Base-by-base conservation (phyloP, 2,797 vertebrate genomes). In the Acropternis orthonyx region DNA sequence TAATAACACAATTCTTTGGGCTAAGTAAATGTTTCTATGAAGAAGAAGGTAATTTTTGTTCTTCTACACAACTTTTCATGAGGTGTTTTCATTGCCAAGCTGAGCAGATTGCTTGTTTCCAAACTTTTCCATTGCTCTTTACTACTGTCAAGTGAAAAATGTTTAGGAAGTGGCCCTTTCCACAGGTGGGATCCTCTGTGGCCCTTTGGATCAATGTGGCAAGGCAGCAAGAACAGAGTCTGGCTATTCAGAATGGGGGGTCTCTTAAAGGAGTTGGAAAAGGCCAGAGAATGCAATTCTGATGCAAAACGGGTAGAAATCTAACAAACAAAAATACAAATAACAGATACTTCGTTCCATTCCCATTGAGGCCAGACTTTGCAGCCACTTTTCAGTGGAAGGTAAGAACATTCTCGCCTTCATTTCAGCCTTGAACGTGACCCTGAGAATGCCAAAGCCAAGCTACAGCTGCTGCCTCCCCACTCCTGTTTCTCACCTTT, bases 181-280 rank as follows among this genome's bases (percentile, higher is more conserved):
- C 71, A 56, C 75, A 86, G 80, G 83, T 80, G 84, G 65, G 68
- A 85, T 72, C 73, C 71, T 95, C 92, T 85, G 93, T 94, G 95
- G 86, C 43, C 27, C 67, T 71, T 44, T 68, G 83, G 95, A 85
- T 78, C 63, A 74, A 48, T 48, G 66, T 61, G 43, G 44, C 48
- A 76, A 67, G 87, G 52, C 43, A 82, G 52, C 54, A 77, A 58
- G 72, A 73, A 73, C 17, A 36, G 41, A 16, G 56, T 16, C 36
- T 20, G 7, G 49, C 49, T 37, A 56, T 26, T 84, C 89, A 89
- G 90, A 90, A 74, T 51, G 12, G 10, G 13, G 13, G 41, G 41
- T 16, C 41, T 41, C 41, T 19, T 62, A 68, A 59, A 66, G 49
- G 24, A 67, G 43, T 37, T 67, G 30, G 54, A 66, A 91, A 77